Base-by-base conservation (phyloP, 2,888 invertebrate species). In the Blastobasis lacticolella region DNA sequence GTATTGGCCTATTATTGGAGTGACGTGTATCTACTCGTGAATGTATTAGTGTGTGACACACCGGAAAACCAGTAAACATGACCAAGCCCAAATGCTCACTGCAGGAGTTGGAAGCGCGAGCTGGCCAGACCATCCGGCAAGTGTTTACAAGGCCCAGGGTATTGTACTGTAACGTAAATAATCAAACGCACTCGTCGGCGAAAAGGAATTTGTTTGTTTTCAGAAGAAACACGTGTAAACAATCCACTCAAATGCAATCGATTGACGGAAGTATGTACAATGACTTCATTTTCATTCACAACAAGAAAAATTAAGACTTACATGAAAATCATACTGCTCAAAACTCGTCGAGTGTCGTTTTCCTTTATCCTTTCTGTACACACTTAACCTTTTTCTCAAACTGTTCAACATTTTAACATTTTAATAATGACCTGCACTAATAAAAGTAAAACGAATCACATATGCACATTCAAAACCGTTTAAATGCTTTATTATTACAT, bases 181-280 rank as follows among this genome's bases (percentile, higher is more conserved):
- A 75, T 73, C 69, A 74, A 73, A 66, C 60, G 59, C 59, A 63
- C 64, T 66, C 63, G 69, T 73, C 70, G 72, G 67, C 62, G 63
- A 64, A 63, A 70, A 72, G 74, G 81, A 75, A 82, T 83, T 78
- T 76, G 81, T 79, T 81, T 84, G 73, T 81, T 81, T 77, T 60
- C 61, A 66, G 58, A 64, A 62, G 65, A 72, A 66, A 63, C 67
- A 65, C 58, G 59, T 60, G 60, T 64, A 69, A 68, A 66, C 66
- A 66, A 67, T 60, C 60, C 58, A 55, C 54, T 58, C 52, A 51
- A 55, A 42, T 52, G 6, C 6, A 23, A 23, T 23, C 49, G 51
- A 51, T 53, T 52, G 53, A 50, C 38, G 38, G 46, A 10, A 49
- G 38, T 44, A 56, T 23, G 23, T 23, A 61, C 56, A 57, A 58